Conservation (phyloP, 2,888 invertebrate genomes). For the Limnephilus lunatus region DNA sequence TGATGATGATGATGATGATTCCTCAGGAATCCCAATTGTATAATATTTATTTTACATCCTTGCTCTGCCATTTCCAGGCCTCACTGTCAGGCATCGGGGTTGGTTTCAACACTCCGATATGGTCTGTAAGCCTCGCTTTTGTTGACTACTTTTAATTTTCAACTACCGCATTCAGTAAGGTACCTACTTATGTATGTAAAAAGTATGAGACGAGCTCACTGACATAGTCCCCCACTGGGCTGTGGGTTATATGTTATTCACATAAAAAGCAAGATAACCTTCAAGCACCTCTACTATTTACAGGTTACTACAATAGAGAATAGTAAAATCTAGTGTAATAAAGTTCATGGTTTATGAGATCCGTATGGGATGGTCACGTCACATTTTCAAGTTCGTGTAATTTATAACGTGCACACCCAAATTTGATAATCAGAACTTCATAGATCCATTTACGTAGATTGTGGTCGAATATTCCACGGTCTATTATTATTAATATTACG, state of each 20-base stretch:
- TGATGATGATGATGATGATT: too few species aligned
- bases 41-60: too few species aligned
- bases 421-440: background rate
- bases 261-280: background rate
- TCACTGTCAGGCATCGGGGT: too few species aligned
- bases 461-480: constrained; percentile 28
- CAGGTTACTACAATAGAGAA: background rate
- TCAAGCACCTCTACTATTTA: background rate
- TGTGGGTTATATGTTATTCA: background rate
- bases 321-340: background rate
- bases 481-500: constrained; percentile 41
- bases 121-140: too few species aligned
- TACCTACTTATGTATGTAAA: too few species aligned
- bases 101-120: too few species aligned
- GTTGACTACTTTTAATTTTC: too few species aligned
- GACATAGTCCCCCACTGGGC: background rate
- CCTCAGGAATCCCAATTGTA: too few species aligned
- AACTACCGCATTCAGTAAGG: too few species aligned
- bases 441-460: background rate
- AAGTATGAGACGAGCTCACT: too few species aligned
- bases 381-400: background rate
- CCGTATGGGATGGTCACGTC: background rate
- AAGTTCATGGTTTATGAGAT: background rate
- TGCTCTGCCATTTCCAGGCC: too few species aligned
- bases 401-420: constrained; percentile 9